Evolutionary conservation across 2,113 vertebrate genomes (phyloP).

Genomic region (Nanorana parkeri): DNA sequence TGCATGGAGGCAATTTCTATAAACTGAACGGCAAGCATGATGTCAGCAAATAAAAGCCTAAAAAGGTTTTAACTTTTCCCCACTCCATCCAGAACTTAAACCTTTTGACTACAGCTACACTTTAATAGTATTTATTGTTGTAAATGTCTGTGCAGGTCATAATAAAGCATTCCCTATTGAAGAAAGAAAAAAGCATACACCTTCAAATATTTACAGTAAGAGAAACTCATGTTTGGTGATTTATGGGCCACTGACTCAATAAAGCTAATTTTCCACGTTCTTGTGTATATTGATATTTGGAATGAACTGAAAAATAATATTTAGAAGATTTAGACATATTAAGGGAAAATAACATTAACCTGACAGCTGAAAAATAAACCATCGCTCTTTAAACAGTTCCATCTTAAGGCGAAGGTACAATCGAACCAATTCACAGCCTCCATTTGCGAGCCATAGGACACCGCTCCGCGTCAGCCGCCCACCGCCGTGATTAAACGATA

Average conservation of each 20-base stretch:
- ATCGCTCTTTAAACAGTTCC: slow-evolving; percentile 2
- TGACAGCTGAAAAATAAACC: slow-evolving; percentile 45
- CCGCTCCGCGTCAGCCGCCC: neutral
- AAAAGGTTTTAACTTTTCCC: too few relatives aligned
- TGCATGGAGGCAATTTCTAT: too few relatives aligned
- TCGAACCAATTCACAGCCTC: slow-evolving; percentile 6
- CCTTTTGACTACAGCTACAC: too few relatives aligned
- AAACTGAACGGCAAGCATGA: too few relatives aligned
- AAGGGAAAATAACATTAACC: slow-evolving; percentile 19
- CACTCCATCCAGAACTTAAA: too few relatives aligned
- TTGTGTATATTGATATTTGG: slow-evolving; percentile 35
- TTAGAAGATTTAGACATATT: slow-evolving; percentile 28
- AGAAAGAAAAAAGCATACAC: too few relatives aligned
- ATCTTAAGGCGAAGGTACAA: slow-evolving; percentile 16
- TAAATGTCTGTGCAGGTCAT: too few relatives aligned
- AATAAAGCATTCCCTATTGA: too few relatives aligned
- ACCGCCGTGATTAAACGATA: neutral
- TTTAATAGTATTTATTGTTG: too few relatives aligned
- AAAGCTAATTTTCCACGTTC: slow-evolving; percentile 16
- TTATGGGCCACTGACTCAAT: neutral
- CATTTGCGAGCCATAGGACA: neutral
- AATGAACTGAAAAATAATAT: slow-evolving; percentile 30
- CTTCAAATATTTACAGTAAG: neutral
- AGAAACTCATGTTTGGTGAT: neutral
- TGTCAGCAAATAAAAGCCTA: too few relatives aligned